A percentile compares a stretch with the other conserved stretches of the same genome.
phyloP scores from a whole-genome alignment of 2,888 invertebrate species.

The Drosophila picticornis region DNA sequence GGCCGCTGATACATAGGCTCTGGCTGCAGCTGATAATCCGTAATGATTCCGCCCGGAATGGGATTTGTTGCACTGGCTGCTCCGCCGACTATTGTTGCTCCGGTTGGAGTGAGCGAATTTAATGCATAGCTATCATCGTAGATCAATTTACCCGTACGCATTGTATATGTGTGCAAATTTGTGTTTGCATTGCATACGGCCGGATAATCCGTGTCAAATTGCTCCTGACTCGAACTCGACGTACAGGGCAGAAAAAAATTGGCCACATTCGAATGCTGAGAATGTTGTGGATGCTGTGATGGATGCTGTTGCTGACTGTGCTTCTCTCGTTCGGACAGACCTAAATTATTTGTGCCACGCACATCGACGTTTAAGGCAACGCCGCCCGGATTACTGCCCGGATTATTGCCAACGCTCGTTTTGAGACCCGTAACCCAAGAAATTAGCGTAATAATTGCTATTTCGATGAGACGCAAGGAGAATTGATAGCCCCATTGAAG shows the following conservation, averaged over 20 bases:
- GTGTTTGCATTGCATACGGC: slow-evolving; percentile 94
- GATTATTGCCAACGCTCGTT: slow-evolving; percentile 85
- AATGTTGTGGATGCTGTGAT: slow-evolving; percentile 35
- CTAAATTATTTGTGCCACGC: slow-evolving; percentile 28
- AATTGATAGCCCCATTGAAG: slow-evolving; percentile 97
- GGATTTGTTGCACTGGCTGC: slow-evolving; percentile 12
- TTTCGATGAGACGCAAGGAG: slow-evolving; percentile 93
- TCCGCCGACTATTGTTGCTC: slow-evolving; percentile 11
- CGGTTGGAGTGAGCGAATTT: slow-evolving; percentile 84
- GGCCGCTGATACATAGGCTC: slow-evolving; percentile 83
- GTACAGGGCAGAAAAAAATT: slow-evolving; percentile 93
- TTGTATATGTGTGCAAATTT: slow-evolving; percentile 93
- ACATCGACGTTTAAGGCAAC: slow-evolving; percentile 55
- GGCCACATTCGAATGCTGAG: slow-evolving; percentile 86
- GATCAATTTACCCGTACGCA: slow-evolving; percentile 91
- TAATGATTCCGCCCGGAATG: slow-evolving; percentile 34
- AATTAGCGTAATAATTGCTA: slow-evolving; percentile 93
- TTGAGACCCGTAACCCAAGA: slow-evolving; percentile 94
- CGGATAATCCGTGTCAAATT: slow-evolving; percentile 93
- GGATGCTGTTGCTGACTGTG: slow-evolving; percentile 81
- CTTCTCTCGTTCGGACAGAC: slow-evolving; percentile 87
- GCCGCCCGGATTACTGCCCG: slow-evolving; percentile 12
- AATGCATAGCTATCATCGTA: slow-evolving; percentile 89
- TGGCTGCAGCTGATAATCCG: slow-evolving; percentile 77
- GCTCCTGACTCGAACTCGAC: slow-evolving; percentile 93